These are phyloP conservation scores for Drosophila neotestacea DNA, from an alignment of 2,888 invertebrate species.

Conservation along the genomic window DNA sequence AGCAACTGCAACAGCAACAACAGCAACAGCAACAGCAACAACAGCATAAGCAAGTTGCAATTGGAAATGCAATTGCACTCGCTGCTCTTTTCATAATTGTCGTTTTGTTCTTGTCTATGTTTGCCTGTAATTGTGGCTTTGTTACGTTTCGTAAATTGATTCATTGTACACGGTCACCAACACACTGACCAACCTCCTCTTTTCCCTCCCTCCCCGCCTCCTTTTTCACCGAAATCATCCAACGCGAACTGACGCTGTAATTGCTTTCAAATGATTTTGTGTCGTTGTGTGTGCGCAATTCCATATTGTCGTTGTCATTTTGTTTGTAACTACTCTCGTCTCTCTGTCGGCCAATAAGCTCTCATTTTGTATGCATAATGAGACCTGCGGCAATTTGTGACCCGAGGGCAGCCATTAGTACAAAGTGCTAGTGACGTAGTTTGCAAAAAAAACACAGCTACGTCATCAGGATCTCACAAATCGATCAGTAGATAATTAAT, in stretches of 20 bases:
- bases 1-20: slow-evolving; percentile 19
- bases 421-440: slow-evolving; percentile 41
- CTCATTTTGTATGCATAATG: slow-evolving; percentile 72
- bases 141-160: slow-evolving; percentile 81
- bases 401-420: slow-evolving; percentile 61
- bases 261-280: slow-evolving; percentile 80
- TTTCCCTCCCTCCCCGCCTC: too few species aligned
- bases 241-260: slow-evolving; percentile 55
- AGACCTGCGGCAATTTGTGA: slow-evolving; percentile 69
- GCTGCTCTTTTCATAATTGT: slow-evolving; percentile 79
- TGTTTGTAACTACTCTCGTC: slow-evolving; percentile 27
- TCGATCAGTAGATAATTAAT: not conserved
- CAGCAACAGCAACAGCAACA: slow-evolving; percentile 26
- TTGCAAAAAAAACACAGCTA: not conserved
- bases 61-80: slow-evolving; percentile 76
- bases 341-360: slow-evolving; percentile 23
- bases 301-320: slow-evolving; percentile 70
- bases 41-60: slow-evolving; percentile 45
- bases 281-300: slow-evolving; percentile 72
- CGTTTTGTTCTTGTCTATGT: slow-evolving; percentile 72
- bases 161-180: slow-evolving; percentile 71
- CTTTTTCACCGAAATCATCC: not conserved
- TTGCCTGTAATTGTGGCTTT: slow-evolving; percentile 76
- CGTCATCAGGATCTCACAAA: not conserved
- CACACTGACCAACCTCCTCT: slow-evolving; percentile 9